These are phyloP conservation scores for Selenia dentaria DNA, from an alignment of 2,888 invertebrate genomes.

Conservation along the genomic window DNA sequence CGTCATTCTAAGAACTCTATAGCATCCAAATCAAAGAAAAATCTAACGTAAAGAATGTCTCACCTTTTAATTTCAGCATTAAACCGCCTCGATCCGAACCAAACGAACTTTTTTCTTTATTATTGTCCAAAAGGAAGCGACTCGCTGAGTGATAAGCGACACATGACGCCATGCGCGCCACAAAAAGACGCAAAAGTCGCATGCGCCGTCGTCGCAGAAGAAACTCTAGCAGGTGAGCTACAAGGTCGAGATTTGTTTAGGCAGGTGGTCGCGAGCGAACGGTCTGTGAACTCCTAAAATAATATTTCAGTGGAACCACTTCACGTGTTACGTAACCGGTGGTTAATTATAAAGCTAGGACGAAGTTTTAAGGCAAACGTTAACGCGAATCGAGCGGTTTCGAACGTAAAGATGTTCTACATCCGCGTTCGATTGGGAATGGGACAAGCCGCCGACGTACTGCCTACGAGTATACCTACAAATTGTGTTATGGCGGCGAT, in stretches of 20 bases:
- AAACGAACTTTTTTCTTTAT: constrained; percentile 57
- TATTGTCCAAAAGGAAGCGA: constrained; percentile 80
- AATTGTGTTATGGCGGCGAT: background rate
- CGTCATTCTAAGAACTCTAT: constrained; percentile 10
- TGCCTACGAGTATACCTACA: no score
- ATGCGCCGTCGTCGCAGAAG: constrained; percentile 48
- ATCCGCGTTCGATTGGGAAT: constrained; percentile 22
- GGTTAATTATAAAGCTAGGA: constrained; percentile 77
- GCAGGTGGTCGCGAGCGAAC: constrained; percentile 42
- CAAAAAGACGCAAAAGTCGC: constrained; percentile 55
- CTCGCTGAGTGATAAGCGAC: constrained; percentile 81
- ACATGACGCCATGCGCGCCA: constrained; percentile 61
- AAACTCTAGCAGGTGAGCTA: constrained; percentile 52
- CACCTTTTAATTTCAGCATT: constrained; percentile 54
- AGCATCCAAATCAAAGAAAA: constrained; percentile 15
- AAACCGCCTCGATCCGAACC: constrained; percentile 45
- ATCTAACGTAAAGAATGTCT: constrained; percentile 34
- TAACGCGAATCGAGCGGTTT: constrained; percentile 48
- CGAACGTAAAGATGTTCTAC: constrained; percentile 24
- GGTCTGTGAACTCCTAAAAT: constrained; percentile 82
- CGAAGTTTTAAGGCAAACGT: constrained; percentile 61
- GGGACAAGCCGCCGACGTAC: background rate
- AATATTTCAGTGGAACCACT: constrained; percentile 80
- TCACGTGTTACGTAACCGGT: constrained; percentile 76
- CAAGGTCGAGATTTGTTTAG: constrained; percentile 56